Evolutionary conservation across 1,140 invertebrate genomes (phyloP).

Genomic region (Bemisia tabaci): DNA sequence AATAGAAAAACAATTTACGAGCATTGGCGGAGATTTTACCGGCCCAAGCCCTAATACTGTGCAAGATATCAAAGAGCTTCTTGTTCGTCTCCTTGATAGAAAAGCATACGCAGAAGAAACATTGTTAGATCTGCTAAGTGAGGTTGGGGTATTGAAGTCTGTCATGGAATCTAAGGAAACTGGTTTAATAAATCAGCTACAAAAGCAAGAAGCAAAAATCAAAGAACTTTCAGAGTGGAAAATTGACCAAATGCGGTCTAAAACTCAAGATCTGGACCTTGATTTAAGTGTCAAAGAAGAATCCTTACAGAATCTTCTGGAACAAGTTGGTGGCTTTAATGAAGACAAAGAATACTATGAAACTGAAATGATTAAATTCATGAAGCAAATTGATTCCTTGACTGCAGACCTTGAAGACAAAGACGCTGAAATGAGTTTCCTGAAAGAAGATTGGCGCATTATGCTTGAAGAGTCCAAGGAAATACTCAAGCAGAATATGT

Average conservation of each 20-base stretch:
- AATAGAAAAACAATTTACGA: background rate
- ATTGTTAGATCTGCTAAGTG: background rate
- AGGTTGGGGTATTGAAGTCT: background rate
- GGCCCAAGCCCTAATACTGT: background rate
- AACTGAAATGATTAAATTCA: background rate
- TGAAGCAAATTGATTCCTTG: background rate
- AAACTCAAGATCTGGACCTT: background rate
- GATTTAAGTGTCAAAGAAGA: background rate
- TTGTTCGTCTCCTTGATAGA: background rate
- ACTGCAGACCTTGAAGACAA: background rate
- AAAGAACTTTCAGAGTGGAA: background rate
- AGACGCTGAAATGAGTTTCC: background rate
- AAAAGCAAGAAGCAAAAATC: background rate
- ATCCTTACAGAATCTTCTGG: background rate
- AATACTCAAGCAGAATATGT: background rate
- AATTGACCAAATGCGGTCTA: no score
- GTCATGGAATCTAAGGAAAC: background rate
- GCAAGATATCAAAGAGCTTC: background rate
- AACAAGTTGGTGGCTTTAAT: background rate
- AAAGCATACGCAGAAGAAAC: background rate
- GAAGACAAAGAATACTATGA: background rate
- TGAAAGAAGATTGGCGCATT: background rate
- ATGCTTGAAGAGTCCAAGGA: background rate
- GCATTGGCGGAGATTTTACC: no score
- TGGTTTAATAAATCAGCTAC: background rate